These are phyloP conservation scores for Papilio elwesi DNA, from an alignment of 2,888 invertebrate genomes.

Conservation along the genomic window DNA sequence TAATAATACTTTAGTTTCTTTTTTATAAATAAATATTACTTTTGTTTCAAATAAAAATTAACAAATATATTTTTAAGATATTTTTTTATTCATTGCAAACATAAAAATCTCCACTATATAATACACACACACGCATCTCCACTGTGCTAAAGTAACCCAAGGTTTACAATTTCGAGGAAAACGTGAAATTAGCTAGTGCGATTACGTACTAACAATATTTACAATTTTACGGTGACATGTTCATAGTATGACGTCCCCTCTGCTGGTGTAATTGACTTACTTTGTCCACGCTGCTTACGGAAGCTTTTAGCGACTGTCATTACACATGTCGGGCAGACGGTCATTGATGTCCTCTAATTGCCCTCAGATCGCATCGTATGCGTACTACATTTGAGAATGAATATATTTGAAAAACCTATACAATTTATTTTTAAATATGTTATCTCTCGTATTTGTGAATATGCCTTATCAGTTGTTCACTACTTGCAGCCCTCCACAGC, in stretches of 20 bases:
- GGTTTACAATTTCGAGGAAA: too few relatives aligned
- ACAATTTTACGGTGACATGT: neutral
- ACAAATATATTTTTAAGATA: too few relatives aligned
- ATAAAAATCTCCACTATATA: too few relatives aligned
- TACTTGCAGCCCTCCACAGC: too few relatives aligned
- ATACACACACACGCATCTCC: too few relatives aligned
- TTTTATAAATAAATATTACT: too few relatives aligned
- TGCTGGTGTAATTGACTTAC: constrained; percentile 19
- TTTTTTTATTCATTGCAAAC: too few relatives aligned
- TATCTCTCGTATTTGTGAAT: neutral
- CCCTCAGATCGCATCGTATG: neutral
- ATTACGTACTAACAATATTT: neutral
- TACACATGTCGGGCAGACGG: neutral
- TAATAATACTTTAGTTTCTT: too few relatives aligned
- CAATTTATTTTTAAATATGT: neutral
- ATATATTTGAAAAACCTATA: neutral
- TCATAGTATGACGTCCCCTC: neutral
- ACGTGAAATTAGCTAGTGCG: too few relatives aligned
- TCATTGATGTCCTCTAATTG: constrained; percentile 13
- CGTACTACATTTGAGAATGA: neutral
- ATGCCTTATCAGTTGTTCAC: neutral
- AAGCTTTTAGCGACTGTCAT: constrained; percentile 18
- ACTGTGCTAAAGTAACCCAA: too few relatives aligned
- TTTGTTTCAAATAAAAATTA: too few relatives aligned
- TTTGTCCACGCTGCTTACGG: constrained; percentile 10